These are phyloP conservation scores for Sphecodes monilicornis DNA, from an alignment of 2,888 invertebrate genomes.

Conservation along the genomic window DNA sequence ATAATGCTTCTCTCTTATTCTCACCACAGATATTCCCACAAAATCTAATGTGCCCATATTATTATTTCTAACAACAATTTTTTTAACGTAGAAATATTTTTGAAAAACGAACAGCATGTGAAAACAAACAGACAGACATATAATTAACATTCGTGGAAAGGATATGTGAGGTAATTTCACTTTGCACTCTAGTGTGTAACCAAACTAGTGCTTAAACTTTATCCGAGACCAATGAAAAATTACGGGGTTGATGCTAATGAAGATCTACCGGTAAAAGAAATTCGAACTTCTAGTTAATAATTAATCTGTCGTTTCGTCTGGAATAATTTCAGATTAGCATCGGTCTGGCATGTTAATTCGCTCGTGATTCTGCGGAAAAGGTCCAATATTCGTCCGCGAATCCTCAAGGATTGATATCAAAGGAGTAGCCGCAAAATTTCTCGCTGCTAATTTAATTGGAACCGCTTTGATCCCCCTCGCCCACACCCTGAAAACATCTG, in stretches of 20 bases:
- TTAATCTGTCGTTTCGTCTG: neutral
- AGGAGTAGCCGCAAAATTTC: neutral
- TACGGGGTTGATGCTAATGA: neutral
- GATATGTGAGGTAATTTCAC: neutral
- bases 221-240: neutral
- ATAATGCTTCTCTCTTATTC: no score
- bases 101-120: no score
- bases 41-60: no score
- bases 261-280: neutral
- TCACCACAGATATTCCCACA: no score
- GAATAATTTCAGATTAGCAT: neutral
- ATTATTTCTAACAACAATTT: no score
- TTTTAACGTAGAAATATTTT: no score
- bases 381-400: neutral
- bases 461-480: neutral
- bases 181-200: neutral
- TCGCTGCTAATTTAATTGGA: neutral
- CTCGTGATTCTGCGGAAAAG: neutral
- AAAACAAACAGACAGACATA: no score
- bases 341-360: neutral
- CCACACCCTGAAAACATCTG: neutral
- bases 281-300: neutral
- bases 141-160: no score
- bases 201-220: neutral
- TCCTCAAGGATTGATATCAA: neutral